Conservation (phyloP, 2,797 vertebrate species). For the Nyctibius grandis region DNA sequence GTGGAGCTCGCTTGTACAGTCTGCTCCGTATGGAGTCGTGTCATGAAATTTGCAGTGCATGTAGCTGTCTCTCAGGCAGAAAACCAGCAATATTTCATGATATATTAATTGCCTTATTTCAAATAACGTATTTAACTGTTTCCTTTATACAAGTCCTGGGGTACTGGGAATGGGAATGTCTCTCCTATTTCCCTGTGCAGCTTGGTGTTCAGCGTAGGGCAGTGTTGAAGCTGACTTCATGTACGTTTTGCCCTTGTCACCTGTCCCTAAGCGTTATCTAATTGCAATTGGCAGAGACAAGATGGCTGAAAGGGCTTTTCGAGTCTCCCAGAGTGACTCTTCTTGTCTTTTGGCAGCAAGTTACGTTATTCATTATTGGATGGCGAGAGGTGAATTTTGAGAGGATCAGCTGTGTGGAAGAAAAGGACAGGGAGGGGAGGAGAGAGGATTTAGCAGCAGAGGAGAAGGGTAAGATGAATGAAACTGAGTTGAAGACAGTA, state of each 20-base stretch:
- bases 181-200: not conserved
- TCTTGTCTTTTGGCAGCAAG: not conserved
- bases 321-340: not conserved
- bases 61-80: not conserved
- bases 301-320: not conserved
- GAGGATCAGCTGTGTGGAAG: not conserved
- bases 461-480: not conserved
- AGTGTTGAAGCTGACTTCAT: not conserved
- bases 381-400: not conserved
- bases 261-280: not conserved
- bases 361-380: not conserved
- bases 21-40: fast-evolving
- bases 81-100: not conserved
- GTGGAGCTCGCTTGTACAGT: not conserved
- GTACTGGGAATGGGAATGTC: not conserved
- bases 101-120: not conserved
- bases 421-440: not conserved
- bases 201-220: not conserved
- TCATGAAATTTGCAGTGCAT: not conserved
- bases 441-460: not conserved
- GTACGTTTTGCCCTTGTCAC: not conserved
- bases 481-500: not conserved
- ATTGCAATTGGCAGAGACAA: not conserved
- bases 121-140: not conserved
- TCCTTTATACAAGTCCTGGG: not conserved